phyloP scores from a whole-genome alignment of 2,797 vertebrate genomes.

The Heliangelus exortis region DNA sequence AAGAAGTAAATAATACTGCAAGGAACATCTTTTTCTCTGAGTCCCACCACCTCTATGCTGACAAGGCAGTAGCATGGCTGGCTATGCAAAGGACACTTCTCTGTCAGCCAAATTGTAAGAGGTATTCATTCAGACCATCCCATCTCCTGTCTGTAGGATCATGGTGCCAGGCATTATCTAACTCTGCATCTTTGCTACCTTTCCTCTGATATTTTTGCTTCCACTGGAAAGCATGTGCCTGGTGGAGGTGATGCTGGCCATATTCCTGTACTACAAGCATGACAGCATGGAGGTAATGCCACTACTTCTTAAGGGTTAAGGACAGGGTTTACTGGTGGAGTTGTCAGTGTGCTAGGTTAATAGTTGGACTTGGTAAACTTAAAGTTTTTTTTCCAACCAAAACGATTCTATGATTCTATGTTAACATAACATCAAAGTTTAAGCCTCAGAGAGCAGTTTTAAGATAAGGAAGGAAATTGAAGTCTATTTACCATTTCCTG shows the following conservation, averaged over 20 bases:
- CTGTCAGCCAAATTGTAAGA: not conserved
- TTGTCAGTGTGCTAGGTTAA: too few species aligned
- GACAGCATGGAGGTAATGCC: too few species aligned
- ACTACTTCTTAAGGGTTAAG: not conserved
- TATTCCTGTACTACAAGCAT: not conserved
- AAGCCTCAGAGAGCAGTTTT: not conserved
- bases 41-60: not conserved
- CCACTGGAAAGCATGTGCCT: rapidly evolving
- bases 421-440: not conserved
- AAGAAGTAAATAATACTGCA: not conserved
- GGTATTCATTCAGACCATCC: rapidly evolving
- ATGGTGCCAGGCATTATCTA: not conserved
- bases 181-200: not conserved
- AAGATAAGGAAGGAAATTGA: not conserved
- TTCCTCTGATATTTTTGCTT: not conserved
- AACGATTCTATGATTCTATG: not conserved
- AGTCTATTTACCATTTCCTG: not conserved
- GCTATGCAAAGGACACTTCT: not conserved
- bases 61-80: not conserved
- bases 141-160: not conserved
- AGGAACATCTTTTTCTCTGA: not conserved
- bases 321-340: too few species aligned
- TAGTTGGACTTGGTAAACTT: too few species aligned
- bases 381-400: too few species aligned
- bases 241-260: not conserved